Evolutionary conservation across 2,113 vertebrate species (phyloP), one percentile per base, ranked within the genome.

Genomic region (Gallinago paraguaiae): DNA sequence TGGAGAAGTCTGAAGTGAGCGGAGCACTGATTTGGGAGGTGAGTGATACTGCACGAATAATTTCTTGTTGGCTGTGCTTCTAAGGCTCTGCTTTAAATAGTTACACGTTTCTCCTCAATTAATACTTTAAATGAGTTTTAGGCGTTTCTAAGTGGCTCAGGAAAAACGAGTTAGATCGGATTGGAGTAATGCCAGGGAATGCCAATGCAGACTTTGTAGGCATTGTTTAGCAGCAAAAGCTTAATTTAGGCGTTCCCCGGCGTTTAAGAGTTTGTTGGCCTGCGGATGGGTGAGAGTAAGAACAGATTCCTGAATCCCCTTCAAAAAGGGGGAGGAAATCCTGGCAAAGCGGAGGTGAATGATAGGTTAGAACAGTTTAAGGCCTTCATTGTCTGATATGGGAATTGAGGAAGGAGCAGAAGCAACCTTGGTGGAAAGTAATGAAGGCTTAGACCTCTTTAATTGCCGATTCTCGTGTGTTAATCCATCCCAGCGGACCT

Each of bases 211-310:
- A 2, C 0, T 0, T 4, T 4, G 0, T 2, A 14, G 30, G 4
- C 6, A 0, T 2, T 31, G 9, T 3, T 60, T 13, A 43, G 31
- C 3, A 14, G 41, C 0, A 0, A 13, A 35, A 33, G 5, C 3
- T 50, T 3, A 1, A 4, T 2, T 35, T 4, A 2, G 0, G 2
- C 0, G 0, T 17, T 54, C 1, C 3, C 4, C 11, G 11, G 4
- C 2, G 31, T 24, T 3, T 13, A 1, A 8, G 3, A 2, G 56
- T 4, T 3, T 19, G 1, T 17, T 45, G 1, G 0, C 0, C 8
- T 67, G 37, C 3, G 4, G 6, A 6, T 37, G 45, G 48, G 3
- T 1, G 3, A 4, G 28, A 7, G 1, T 6, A 16, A 28, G 15
- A 0, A 3, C 3, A 0, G 1, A 17, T 46, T 41, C 0, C 4